Evolutionary conservation across 2,888 invertebrate genomes (phyloP), one percentile per base, ranked within the genome.

Genomic region (Lasioglossum malachurum): DNA sequence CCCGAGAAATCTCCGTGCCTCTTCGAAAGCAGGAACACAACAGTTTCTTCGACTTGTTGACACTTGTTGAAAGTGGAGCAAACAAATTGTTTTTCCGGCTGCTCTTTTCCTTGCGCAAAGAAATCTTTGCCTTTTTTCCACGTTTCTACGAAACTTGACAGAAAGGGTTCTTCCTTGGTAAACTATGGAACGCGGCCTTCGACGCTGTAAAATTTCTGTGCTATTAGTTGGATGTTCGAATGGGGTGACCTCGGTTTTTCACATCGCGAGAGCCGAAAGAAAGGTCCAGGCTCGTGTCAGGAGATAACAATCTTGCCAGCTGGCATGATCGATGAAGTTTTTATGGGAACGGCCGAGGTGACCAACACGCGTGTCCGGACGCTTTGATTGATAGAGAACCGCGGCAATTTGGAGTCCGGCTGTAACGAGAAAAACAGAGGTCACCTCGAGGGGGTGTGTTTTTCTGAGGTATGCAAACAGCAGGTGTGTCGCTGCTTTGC

Each of bases 241-340:
- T 8, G 23, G 49, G 7, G 49, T 2, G 49, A 2, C 7, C 7
- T 7, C 2, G 1, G n/a, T 57, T 57, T 57, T 57, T 57, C 4
- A 12, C 57, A n/a, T 19, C 19, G 23, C 35, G 0, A 35, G 38
- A 4, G 8, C 7, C 5, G 16, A 16, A 64, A 35, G 23, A 67
- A 38, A 67, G 69, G 19, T 64, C 64, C 69, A 35, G 23, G 38
- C 19, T 10, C 35, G 38, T 8, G 10, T 35, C 38, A 23, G 23
- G 10, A 69, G 69, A 69, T 69, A 35, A 35, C 10, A 38, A 69
- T 69, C 69, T 69, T 16, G 69, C n/a, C 38, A 14, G 23, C 41
- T 2, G 23, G 77, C 38, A 83, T 90, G 91, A 90, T 90, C 81
- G 89, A 90, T 90, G 89, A 88, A 89, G 80, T 85, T 91, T 88